phyloP scores from a whole-genome alignment of 64 coral and sea anemone species.

The Pocillopora verrucosa region DNA sequence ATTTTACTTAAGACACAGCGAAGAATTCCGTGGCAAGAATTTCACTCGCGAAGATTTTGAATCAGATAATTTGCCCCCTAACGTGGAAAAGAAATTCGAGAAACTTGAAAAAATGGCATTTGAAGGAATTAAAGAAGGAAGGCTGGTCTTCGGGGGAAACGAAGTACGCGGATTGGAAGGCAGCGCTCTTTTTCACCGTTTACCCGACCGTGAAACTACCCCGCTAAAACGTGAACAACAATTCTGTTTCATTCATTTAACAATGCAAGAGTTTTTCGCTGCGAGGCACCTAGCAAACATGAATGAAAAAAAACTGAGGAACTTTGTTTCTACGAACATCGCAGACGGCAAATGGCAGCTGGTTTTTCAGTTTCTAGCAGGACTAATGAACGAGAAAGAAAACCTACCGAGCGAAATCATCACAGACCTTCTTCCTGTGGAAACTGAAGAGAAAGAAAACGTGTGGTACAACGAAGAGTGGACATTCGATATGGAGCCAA shows the following conservation, averaged over 20 bases:
- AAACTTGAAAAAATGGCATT: constrained; percentile 34
- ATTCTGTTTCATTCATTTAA: constrained; percentile 69
- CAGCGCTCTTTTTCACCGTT: constrained; percentile 54
- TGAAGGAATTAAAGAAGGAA: constrained; percentile 32
- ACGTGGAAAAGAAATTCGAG: constrained; percentile 10
- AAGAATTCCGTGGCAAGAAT: neutral
- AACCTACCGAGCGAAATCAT: no score
- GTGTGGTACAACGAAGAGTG: no score
- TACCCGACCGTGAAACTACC: constrained; percentile 11
- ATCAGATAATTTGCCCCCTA: neutral
- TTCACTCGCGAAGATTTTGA: neutral
- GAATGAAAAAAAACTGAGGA: neutral
- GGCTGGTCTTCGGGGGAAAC: constrained; percentile 18
- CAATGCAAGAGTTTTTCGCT: constrained; percentile 80
- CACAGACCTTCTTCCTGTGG: no score
- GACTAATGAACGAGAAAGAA: no score
- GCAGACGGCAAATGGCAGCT: no score
- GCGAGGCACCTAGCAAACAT: constrained; percentile 31
- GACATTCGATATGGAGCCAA: no score
- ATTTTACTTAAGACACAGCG: neutral
- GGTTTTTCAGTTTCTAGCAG: no score
- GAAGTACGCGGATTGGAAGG: constrained; percentile 17
- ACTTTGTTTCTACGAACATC: constrained; percentile 23
- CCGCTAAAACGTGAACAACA: neutral
- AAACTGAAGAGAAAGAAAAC: no score